Evolutionary conservation across 2,797 vertebrate genomes (phyloP), one percentile per base, ranked within the genome.

Genomic region (Xyrichtys novacula): DNA sequence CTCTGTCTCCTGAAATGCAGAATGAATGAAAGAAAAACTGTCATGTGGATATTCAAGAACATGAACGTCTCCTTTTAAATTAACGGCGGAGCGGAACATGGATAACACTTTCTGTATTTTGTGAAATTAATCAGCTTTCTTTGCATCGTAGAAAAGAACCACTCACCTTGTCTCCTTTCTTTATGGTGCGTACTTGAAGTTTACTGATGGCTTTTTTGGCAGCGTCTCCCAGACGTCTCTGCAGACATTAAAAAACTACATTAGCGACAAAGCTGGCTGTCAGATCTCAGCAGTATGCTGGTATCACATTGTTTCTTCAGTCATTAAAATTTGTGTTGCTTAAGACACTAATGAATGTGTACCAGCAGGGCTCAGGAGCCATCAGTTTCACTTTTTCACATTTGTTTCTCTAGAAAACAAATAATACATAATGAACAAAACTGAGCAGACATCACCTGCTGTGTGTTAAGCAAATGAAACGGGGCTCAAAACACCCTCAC

Each of bases 181-280:
- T 96, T 89, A 99, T 97, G 46, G 97, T 98, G 80, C 96, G 95
- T 62, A 99, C 93, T 92, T 98, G 98, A 58, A 99, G 94, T 86
- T 98, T 99, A 92, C 95, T 95, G 88, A 99, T 97, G 55, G 98
- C 98, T 91, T 99, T 99, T 93, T 99, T 99, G 40, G 98, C 97
- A 74, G 97, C 98, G 74, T 99, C 98, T 79, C 97, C 98, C 46
- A 99, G 93, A 48, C 97, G 96, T 80, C 98, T 96, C 98, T 99
- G 92, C 69, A 80, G 92, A 46, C 32, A 85, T n/a, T 3, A 84
- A 85, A 2, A 59, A 72, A 17, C 15, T 4, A 22, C 29, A 44
- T 52, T 17, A 61, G 10, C 26, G 28, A 72, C 2, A 29, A 6
- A 7, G 25, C 50, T 8, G 23, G 34, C 5, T 16, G 15, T 38